Evolutionary conservation across 2,113 vertebrate genomes (phyloP), one percentile per base, ranked within the genome.

Genomic region (Meles meles): DNA sequence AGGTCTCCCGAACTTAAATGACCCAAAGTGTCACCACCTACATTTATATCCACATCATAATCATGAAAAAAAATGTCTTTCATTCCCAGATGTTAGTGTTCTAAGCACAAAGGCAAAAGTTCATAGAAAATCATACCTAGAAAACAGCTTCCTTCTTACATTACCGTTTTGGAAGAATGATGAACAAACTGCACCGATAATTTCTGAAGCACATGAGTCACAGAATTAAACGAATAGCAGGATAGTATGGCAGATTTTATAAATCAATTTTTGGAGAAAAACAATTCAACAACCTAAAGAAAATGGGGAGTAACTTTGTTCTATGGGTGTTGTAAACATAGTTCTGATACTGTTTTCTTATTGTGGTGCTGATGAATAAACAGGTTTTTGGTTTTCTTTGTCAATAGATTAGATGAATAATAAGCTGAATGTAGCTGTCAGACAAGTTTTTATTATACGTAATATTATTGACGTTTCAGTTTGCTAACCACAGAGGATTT

Each of bases 391-490:
- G n/a, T 81, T 95, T 90, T 81, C 59, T 80, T 82, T 93, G 55
- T 93, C 44, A 94, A 74, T 11, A 94, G n/a, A 81, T 52, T 69
- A 93, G n/a, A 91, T 86, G 79, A 88, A 37, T 93, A 94, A 91
- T 86, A 91, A 93, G 31, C 47, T 55, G 21, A 71, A 61, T 39
- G 42, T 57, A 93, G 23, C 37, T 93, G 47, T 82, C 59, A 79
- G 59, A 25, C 34, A 89, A 84, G 47, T 83, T 96, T 89, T 89
- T 88, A 71, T 88, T 89, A 65, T 42, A 37, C 11, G 23, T 57
- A 88, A 93, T 86, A 55, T 74, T 90, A 91, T 49, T 95, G 85
- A 79, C 72, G n/a, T 94, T 97, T 72, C 39, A 85, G 65, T 63
- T 91, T 97, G 21, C 47, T 86, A 95, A 69, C 21, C 52, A 86